phyloP scores from a whole-genome alignment of 2,113 vertebrate species.

The Tychaedon coryphoeus region DNA sequence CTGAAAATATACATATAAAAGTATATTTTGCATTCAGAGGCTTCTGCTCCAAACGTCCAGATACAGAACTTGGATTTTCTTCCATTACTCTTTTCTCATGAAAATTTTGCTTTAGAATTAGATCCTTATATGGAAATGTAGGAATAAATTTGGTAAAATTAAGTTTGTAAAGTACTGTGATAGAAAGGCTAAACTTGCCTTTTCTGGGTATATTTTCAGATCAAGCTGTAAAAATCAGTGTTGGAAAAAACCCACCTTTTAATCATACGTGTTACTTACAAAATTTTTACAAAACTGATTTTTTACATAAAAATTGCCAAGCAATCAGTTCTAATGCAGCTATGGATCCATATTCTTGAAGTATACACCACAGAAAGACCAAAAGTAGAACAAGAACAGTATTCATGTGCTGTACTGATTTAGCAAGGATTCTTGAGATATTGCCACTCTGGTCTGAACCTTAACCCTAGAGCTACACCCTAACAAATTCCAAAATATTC shows the following conservation, averaged over 20 bases:
- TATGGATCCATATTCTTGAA: neutral
- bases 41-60: neutral
- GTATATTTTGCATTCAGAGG: neutral
- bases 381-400: neutral
- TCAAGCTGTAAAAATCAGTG: neutral
- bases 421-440: neutral
- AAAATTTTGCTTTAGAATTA: neutral
- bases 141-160: neutral
- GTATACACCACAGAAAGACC: neutral
- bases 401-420: neutral
- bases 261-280: neutral
- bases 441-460: neutral
- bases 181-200: neutral
- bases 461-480: neutral
- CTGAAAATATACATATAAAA: neutral
- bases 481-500: neutral
- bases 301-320: neutral
- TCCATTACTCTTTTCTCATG: neutral
- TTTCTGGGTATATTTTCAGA: neutral
- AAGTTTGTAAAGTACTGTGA: neutral
- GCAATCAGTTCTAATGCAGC: neutral
- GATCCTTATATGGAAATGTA: neutral
- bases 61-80: neutral
- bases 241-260: neutral
- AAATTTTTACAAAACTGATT: neutral